Base-by-base conservation (phyloP, 2,113 vertebrate species). In the Fregetta grallaria region DNA sequence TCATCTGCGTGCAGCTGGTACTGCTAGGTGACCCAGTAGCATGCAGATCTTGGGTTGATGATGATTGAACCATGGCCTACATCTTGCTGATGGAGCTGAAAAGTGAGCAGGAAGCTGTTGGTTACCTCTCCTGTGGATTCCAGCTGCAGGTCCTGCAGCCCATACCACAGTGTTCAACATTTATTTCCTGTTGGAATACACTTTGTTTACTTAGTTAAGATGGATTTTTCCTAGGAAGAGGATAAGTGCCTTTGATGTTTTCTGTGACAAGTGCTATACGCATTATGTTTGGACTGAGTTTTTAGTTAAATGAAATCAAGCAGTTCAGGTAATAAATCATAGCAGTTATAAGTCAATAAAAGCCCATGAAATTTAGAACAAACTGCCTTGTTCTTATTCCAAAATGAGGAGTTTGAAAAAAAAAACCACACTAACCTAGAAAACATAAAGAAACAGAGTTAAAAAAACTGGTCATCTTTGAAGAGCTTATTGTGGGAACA, bases 251-350 rank as follows among this genome's bases (percentile, higher is more conserved):
- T 93, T 91, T 93, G 73, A 93, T 90, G 49, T 73, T 85, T 91
- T 82, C 50, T 85, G 45, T 87, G 74, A 70, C 77, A 94, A 95
- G 67, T 38, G n/a, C 23, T 74, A 15, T 32, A 32, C 2, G 3
- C 36, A 40, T 88, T 86, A 38, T 79, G 58, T 61, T 95, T 95
- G 85, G 90, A 70, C 55, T 59, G 45, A 66, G 23, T 66, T 93
- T 92, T 80, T 66, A 59, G 62, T 86, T 86, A 94, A 95, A 95
- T 80, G 34, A 90, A 90, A 94, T 92, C 74, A 86, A 32, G 50
- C 78, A 74, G 38, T 74, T n/a, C 36, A 62, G 38, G 50, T 92
- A 90, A 95, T 96, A 96, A 95, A 96, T 95, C 93, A 86, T 66
- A 88, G 78, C 42, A 72, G 25, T 93, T 91, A 71, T 80, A 85